Conservation (phyloP, 2,113 vertebrate species). For the Sinosuthora webbiana region DNA sequence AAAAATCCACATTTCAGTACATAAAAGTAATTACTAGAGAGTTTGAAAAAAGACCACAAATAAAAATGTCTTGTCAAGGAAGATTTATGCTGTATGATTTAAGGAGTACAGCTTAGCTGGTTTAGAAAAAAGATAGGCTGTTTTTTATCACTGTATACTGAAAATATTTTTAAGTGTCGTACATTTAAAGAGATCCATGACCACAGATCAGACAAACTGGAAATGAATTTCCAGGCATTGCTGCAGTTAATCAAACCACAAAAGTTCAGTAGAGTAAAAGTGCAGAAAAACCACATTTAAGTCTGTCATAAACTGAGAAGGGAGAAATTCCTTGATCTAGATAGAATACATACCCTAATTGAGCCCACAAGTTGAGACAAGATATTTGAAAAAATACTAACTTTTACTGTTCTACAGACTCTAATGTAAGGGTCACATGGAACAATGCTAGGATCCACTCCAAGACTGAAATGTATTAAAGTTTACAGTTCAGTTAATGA, state of each 20-base stretch:
- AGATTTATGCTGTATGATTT: neutral
- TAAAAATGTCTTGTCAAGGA: neutral
- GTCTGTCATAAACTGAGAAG: neutral
- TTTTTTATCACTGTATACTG: neutral
- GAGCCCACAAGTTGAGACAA: neutral
- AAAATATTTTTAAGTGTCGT: neutral
- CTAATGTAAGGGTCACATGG: neutral
- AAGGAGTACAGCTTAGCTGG: neutral
- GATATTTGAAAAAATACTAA: neutral
- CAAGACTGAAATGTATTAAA: neutral
- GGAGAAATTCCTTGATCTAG: neutral
- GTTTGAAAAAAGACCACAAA: neutral
- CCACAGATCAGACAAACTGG: neutral
- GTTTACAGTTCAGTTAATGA: neutral
- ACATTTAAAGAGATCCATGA: neutral
- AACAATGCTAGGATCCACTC: neutral
- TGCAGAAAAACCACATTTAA: neutral
- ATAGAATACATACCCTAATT: neutral
- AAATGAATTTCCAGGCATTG: neutral
- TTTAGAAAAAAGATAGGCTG: neutral
- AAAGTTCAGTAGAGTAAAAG: neutral
- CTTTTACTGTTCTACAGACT: neutral
- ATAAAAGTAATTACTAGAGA: neutral
- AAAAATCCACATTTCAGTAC: neutral
- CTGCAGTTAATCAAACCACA: neutral